Conservation (phyloP, 1,140 invertebrate genomes). For the Drosophila athabasca region DNA sequence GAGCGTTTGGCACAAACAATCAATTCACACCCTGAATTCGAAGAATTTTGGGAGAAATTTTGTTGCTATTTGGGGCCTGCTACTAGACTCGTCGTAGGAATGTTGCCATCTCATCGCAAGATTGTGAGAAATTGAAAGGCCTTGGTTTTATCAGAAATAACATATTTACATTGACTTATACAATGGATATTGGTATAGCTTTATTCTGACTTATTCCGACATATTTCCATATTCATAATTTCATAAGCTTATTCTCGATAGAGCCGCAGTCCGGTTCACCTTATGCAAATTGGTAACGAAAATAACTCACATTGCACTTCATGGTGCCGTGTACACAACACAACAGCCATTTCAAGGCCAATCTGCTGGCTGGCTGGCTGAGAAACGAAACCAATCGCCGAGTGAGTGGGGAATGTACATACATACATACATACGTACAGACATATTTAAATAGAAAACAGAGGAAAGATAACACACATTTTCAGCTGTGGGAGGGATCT, state of each 20-base stretch:
- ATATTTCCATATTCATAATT: background rate
- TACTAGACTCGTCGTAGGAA: conserved; percentile 8
- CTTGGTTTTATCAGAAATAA: background rate
- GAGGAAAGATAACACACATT: conserved; percentile 29
- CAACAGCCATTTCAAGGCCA: conserved; percentile 49
- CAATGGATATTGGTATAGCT: no score
- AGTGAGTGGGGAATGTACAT: conserved; percentile 32
- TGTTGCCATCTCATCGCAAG: conserved; percentile 26
- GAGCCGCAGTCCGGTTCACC: conserved; percentile 55
- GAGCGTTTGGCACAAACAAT: conserved; percentile 14
- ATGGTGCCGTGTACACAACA: background rate
- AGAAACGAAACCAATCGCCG: conserved; percentile 18
- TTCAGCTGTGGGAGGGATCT: conserved; percentile 4
- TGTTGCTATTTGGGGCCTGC: conserved; percentile 20
- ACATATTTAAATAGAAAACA: conserved; percentile 20
- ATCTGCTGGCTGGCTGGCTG: background rate
- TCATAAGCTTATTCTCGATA: conserved; percentile 4
- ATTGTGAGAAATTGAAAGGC: conserved; percentile 14
- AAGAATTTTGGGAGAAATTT: conserved; percentile 18
- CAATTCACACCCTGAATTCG: conserved; percentile 51
- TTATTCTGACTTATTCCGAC: background rate
- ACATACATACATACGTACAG: no score
- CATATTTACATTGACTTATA: background rate
- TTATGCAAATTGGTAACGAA: conserved; percentile 64
- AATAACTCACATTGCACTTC: conserved; percentile 38